A percentile compares a stretch with the other conserved stretches of the same genome.
phyloP scores from a whole-genome alignment of 2,113 vertebrate species.

The Phalacrocorax brasilianus region DNA sequence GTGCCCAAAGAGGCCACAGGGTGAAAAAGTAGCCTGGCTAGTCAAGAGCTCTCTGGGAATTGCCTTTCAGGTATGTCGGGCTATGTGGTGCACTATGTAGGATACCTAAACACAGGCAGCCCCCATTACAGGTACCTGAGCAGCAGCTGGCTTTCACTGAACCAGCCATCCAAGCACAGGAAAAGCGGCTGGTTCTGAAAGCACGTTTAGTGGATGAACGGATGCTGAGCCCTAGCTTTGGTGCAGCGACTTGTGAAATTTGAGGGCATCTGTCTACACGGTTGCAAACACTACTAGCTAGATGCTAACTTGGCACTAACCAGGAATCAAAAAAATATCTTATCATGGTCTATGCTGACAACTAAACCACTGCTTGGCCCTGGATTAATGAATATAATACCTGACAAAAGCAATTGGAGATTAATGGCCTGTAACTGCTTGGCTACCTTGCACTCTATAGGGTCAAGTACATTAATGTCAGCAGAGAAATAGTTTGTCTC shows the following conservation, averaged over 20 bases:
- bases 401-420: not conserved
- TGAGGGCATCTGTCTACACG: accelerated
- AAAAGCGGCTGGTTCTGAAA: not conserved
- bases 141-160: accelerated
- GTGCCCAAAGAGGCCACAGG: not conserved
- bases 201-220: not conserved
- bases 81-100: accelerated
- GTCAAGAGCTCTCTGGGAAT: accelerated
- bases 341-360: not conserved
- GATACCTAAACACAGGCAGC: not conserved
- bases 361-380: not conserved
- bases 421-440: conserved; percentile 26
- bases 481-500: not conserved
- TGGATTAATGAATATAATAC: not conserved
- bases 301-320: not conserved
- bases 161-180: not conserved
- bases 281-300: not conserved
- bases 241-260: accelerated
- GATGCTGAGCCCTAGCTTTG: not conserved
- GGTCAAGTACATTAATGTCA: conserved; percentile 17
- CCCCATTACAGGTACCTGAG: not conserved
- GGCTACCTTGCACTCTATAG: not conserved
- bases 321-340: not conserved
- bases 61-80: not conserved
- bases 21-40: not conserved